Evolutionary conservation across 2,113 vertebrate genomes (phyloP).

Genomic region (Odontesthes bonariensis): DNA sequence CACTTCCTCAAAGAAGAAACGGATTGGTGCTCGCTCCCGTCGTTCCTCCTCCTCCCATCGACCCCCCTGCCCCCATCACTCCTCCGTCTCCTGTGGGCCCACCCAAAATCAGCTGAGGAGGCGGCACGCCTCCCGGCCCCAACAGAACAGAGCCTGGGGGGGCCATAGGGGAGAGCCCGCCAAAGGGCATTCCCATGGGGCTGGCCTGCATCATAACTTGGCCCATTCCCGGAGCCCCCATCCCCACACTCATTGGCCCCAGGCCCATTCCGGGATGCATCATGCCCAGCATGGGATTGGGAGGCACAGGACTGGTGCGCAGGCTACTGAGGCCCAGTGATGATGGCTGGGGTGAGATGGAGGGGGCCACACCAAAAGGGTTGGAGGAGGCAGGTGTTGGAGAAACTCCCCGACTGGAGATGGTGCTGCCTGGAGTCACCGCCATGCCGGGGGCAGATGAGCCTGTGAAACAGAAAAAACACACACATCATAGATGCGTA

Average conservation of each 20-base stretch:
- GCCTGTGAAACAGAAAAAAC: slow-evolving; percentile 52
- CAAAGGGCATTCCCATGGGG: slow-evolving; percentile 85
- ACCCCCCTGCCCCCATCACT: slow-evolving; percentile 78
- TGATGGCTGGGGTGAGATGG: slow-evolving; percentile 80
- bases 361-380: slow-evolving; percentile 75
- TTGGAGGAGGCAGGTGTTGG: slow-evolving; percentile 77
- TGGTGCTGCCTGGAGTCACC: slow-evolving; percentile 73
- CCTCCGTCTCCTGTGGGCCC: slow-evolving; percentile 76
- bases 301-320: slow-evolving; percentile 89
- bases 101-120: slow-evolving; percentile 89
- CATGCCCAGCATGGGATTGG: slow-evolving; percentile 84
- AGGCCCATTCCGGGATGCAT: slow-evolving; percentile 79
- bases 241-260: slow-evolving; percentile 81
- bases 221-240: slow-evolving; percentile 81
- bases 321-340: slow-evolving; percentile 90
- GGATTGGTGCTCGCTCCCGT: slow-evolving; percentile 85
- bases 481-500: no score
- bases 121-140: slow-evolving; percentile 67
- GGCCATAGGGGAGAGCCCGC: slow-evolving; percentile 84
- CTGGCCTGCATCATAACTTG: slow-evolving; percentile 82
- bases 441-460: slow-evolving; percentile 82
- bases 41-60: slow-evolving; percentile 78
- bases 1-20: slow-evolving; percentile 85
- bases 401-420: slow-evolving; percentile 83
- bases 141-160: slow-evolving; percentile 73